These are phyloP conservation scores for Rhagonycha fulva DNA, from an alignment of 2,888 invertebrate genomes.

Conservation along the genomic window DNA sequence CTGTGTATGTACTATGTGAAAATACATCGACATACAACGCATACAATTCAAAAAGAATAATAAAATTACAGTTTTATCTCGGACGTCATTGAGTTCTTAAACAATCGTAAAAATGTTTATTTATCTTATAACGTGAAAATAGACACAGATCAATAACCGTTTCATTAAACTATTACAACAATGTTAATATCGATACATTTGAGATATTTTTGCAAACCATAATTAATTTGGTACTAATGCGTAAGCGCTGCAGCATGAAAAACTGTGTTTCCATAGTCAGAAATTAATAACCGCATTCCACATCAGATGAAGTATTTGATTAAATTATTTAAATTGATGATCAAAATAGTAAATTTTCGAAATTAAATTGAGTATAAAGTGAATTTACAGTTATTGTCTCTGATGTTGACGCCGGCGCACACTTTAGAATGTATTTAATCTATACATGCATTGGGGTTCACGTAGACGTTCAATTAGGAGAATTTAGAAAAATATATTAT, in stretches of 20 bases:
- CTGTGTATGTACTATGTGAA: too few relatives aligned
- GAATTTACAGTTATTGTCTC: neutral
- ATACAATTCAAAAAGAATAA: too few relatives aligned
- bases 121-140: neutral
- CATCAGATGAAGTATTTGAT: neutral
- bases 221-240: neutral
- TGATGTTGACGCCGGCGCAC: neutral
- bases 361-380: neutral
- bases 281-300: neutral
- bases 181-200: neutral
- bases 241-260: neutral
- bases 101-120: too few relatives aligned
- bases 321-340: neutral
- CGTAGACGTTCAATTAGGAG: too few relatives aligned
- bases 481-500: too few relatives aligned
- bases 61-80: too few relatives aligned
- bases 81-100: too few relatives aligned
- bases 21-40: too few relatives aligned
- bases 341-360: neutral
- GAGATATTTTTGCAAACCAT: neutral
- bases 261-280: neutral
- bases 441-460: too few relatives aligned
- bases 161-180: neutral
- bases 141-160: neutral
- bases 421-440: too few relatives aligned